Conservation (phyloP, 2,888 invertebrate species). For the Agrochola circellaris region DNA sequence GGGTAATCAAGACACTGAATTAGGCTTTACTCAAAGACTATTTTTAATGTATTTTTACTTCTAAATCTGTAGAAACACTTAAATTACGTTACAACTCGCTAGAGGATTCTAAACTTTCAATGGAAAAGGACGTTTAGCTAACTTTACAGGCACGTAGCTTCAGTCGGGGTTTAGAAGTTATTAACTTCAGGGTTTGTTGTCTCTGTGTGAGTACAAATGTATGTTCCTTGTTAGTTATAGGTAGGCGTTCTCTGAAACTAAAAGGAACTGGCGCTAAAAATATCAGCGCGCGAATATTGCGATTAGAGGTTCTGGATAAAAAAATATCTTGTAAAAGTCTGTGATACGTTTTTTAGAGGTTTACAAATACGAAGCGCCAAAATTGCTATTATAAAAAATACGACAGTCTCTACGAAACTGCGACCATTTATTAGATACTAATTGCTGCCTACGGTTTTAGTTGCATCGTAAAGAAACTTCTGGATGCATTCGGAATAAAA, state of each 20-base stretch:
- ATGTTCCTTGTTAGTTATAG: background rate
- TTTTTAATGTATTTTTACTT: background rate
- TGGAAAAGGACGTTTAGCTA: conserved; percentile 35
- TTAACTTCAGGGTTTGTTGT: conserved; percentile 26
- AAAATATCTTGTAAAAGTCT: background rate
- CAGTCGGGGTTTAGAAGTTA: conserved; percentile 30
- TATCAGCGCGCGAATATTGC: background rate
- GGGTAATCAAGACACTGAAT: background rate
- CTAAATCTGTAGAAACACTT: background rate
- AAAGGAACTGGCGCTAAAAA: background rate
- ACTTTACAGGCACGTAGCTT: conserved; percentile 39
- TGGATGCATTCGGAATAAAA: background rate
- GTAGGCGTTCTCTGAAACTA: background rate
- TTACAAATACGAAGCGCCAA: background rate
- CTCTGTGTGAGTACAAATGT: conserved; percentile 3
- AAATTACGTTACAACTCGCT: conserved; percentile 18
- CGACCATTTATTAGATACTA: background rate
- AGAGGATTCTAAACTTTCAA: conserved; percentile 36
- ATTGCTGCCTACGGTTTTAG: background rate
- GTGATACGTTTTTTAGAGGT: background rate
- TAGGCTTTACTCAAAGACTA: background rate
- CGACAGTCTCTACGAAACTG: too few species aligned
- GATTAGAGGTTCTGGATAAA: background rate
- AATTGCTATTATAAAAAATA: background rate
- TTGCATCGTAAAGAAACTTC: background rate